Conservation (phyloP, 2,888 invertebrate species). For the Plagiodera versicolora region DNA sequence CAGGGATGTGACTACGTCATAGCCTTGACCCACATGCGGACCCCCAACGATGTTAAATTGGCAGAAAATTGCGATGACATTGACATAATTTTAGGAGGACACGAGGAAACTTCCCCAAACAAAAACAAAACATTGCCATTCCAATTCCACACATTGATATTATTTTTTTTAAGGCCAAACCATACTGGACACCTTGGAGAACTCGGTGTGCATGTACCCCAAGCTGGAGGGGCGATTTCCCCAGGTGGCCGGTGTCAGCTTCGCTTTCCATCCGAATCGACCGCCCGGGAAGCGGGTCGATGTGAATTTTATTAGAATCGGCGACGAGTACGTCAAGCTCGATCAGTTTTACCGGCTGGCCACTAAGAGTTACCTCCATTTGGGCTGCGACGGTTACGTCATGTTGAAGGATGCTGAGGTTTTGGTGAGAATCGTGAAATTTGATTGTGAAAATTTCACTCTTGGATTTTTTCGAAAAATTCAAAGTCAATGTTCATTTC, state of each 20-base stretch:
- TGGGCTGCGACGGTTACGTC: slow-evolving; percentile 84
- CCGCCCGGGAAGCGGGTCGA: slow-evolving; percentile 73
- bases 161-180: slow-evolving; percentile 58
- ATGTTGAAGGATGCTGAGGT: slow-evolving; percentile 75
- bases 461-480: no score
- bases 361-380: slow-evolving; percentile 78
- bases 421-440: slow-evolving; percentile 61
- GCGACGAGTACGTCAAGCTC: slow-evolving; percentile 76
- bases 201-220: slow-evolving; percentile 83
- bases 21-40: slow-evolving; percentile 90
- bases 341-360: slow-evolving; percentile 76
- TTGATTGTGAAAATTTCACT: slow-evolving; percentile 5
- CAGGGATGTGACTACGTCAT: slow-evolving; percentile 88
- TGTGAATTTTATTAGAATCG: slow-evolving; percentile 74
- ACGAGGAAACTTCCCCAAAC: slow-evolving; percentile 67
- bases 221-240: slow-evolving; percentile 87
- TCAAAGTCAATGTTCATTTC: no score
- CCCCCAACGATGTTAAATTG: slow-evolving; percentile 82
- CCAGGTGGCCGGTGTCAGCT: slow-evolving; percentile 78
- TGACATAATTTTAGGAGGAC: slow-evolving; percentile 88
- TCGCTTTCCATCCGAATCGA: slow-evolving; percentile 73
- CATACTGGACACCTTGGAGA: slow-evolving; percentile 75
- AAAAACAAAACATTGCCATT: no score
- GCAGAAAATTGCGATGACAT: slow-evolving; percentile 79
- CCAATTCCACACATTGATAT: neutral